Percentiles rank a stretch among this genome's conserved stretches.
These are phyloP conservation scores for Chionomys nivalis DNA, from an alignment of 2,113 vertebrate species.

Conservation along the genomic window DNA sequence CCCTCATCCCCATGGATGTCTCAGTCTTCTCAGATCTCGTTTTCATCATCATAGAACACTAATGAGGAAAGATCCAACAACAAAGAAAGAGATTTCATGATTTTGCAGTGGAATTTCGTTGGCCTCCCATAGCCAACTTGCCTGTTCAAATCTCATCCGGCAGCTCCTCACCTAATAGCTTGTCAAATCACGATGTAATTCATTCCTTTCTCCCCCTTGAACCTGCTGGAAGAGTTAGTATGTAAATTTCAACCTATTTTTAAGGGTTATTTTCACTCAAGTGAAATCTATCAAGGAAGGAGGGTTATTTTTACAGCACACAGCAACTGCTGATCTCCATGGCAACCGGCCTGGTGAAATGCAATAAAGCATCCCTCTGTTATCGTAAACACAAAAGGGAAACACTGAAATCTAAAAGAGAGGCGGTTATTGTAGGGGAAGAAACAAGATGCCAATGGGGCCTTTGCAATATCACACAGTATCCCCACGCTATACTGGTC, in stretches of 20 bases:
- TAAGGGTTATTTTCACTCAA: conserved; percentile 92
- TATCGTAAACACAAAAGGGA: conserved; percentile 90
- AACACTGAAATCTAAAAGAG: conserved; percentile 85
- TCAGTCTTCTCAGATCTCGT: not conserved
- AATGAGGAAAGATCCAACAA: not conserved
- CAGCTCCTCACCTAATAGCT: not conserved
- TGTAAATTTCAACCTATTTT: conserved; percentile 93
- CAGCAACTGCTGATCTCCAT: conserved; percentile 89
- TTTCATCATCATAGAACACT: not conserved
- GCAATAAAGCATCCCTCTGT: conserved; percentile 91
- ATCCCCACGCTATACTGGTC: not conserved
- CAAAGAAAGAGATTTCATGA: not conserved
- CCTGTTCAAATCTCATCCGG: conserved; percentile 1
- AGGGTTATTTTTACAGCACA: conserved; percentile 91
- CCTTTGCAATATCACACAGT: not conserved
- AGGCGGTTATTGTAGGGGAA: conserved; percentile 79
- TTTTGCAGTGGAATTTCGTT: not conserved
- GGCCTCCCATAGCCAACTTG: not conserved
- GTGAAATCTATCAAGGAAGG: conserved; percentile 91
- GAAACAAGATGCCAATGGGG: conserved; percentile 40
- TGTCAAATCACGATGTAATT: conserved; percentile 68
- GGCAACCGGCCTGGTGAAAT: conserved; percentile 87
- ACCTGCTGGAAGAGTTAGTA: conserved; percentile 87
- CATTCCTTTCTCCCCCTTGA: conserved; percentile 71
- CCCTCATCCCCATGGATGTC: not conserved